phyloP scores from a whole-genome alignment of 2,888 invertebrate species.

The Drosophila histrio region DNA sequence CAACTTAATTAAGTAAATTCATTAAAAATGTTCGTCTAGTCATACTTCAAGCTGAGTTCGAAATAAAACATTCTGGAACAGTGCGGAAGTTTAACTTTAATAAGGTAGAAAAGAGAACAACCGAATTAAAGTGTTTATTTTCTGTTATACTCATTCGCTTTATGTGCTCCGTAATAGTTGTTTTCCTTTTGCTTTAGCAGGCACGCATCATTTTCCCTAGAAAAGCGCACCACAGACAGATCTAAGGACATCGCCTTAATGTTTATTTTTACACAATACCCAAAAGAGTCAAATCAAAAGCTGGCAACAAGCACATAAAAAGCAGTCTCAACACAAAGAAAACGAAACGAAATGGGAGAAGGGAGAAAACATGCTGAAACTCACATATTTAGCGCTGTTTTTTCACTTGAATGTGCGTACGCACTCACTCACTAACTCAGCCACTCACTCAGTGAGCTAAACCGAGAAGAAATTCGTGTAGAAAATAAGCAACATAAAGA shows the following conservation, averaged over 20 bases:
- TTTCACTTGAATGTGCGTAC: constrained; percentile 15
- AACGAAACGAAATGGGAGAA: neutral
- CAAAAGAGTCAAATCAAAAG: constrained; percentile 32
- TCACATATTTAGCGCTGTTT: neutral
- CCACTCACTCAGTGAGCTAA: neutral
- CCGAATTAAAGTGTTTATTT: neutral
- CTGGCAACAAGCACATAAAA: constrained; percentile 6
- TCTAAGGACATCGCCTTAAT: constrained; percentile 25
- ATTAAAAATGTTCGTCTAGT: too few relatives aligned
- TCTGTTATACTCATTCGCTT: neutral
- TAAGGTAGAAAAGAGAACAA: neutral
- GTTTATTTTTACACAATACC: constrained; percentile 29
- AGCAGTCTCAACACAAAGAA: constrained; percentile 7
- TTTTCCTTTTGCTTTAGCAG: neutral
- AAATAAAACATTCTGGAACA: neutral
- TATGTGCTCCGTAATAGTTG: neutral
- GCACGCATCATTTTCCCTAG: neutral
- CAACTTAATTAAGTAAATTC: too few relatives aligned
- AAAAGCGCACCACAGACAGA: neutral
- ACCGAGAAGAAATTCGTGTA: constrained; percentile 13
- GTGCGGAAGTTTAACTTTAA: neutral
- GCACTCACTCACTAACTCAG: constrained; percentile 5
- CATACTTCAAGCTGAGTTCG: too few relatives aligned
- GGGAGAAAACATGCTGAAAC: neutral
- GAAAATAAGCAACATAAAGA: constrained; percentile 51